phyloP scores from a whole-genome alignment of 2,113 vertebrate species.

The Opisthocomus hoazin region DNA sequence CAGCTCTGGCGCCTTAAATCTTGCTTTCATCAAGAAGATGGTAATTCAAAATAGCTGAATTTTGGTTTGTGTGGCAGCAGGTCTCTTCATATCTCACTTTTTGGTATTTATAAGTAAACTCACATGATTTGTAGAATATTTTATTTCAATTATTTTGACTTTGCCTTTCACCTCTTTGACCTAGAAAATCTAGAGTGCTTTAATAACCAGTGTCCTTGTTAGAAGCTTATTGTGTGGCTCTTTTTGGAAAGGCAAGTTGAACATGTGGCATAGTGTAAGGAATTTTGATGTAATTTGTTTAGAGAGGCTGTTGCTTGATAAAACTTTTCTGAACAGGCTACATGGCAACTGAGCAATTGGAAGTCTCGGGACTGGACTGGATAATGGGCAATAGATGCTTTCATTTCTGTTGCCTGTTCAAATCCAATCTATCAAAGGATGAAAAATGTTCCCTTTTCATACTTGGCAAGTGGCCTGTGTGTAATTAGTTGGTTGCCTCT shows the following conservation, averaged over 20 bases:
- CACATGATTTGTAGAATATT: constrained; percentile 9
- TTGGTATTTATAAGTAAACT: not conserved
- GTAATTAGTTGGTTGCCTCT: constrained; percentile 24
- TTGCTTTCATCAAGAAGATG: not conserved
- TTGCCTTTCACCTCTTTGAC: constrained; percentile 31
- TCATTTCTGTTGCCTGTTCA: constrained; percentile 24
- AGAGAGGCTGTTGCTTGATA: constrained; percentile 18
- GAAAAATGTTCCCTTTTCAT: constrained; percentile 28
- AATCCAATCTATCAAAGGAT: constrained; percentile 2
- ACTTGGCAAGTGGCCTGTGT: constrained; percentile 3
- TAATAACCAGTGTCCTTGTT: constrained; percentile 16
- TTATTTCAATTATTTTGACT: constrained; percentile 32
- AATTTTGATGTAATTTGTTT: constrained; percentile 41
- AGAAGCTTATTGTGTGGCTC: constrained; percentile 20
- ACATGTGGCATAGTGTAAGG: not conserved
- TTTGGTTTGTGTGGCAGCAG: not conserved
- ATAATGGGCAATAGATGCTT: constrained; percentile 43
- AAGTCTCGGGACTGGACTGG: not conserved
- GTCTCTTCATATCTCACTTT: not conserved
- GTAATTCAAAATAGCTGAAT: not conserved
- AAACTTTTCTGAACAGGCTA: constrained; percentile 21
- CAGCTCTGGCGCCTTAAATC: not conserved
- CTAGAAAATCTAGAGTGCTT: constrained; percentile 19
- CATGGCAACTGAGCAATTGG: not conserved
- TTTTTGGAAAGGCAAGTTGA: constrained; percentile 18